phyloP scores from a whole-genome alignment of 2,113 vertebrate genomes.

The Chroicocephalus ridibundus region DNA sequence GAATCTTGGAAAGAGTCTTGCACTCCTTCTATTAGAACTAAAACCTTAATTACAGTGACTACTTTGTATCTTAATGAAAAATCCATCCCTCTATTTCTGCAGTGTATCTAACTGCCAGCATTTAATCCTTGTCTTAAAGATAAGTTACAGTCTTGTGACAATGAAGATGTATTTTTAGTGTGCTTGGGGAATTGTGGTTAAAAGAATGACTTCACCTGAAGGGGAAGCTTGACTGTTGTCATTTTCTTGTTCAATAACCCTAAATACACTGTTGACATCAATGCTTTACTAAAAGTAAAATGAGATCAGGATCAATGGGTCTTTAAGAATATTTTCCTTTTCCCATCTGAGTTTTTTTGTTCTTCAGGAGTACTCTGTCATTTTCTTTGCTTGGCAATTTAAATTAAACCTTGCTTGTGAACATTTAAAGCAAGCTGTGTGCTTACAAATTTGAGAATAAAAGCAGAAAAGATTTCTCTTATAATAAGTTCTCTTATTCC shows the following conservation, averaged over 20 bases:
- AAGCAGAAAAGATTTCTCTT: neutral
- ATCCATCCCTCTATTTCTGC: neutral
- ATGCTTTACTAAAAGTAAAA: slow-evolving; percentile 5
- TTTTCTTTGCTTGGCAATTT: neutral
- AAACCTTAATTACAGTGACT: neutral
- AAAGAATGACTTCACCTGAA: neutral
- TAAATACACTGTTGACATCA: neutral
- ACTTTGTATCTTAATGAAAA: neutral
- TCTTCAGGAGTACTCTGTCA: neutral
- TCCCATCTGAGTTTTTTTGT: neutral
- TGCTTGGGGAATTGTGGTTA: neutral
- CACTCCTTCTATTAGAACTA: neutral
- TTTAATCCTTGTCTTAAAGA: neutral
- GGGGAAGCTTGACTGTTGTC: neutral
- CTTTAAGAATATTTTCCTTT: neutral
- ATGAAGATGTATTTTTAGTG: neutral
- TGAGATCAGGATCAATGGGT: neutral
- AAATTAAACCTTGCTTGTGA: neutral
- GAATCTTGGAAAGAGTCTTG: neutral
- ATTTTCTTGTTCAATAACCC: slow-evolving; percentile 5
- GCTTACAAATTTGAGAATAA: neutral
- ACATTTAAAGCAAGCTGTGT: neutral
- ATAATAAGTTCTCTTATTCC: neutral
- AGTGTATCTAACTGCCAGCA: neutral
- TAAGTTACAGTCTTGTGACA: neutral